phyloP scores from a whole-genome alignment of 2,113 vertebrate species.

The Donacobius atricapilla region DNA sequence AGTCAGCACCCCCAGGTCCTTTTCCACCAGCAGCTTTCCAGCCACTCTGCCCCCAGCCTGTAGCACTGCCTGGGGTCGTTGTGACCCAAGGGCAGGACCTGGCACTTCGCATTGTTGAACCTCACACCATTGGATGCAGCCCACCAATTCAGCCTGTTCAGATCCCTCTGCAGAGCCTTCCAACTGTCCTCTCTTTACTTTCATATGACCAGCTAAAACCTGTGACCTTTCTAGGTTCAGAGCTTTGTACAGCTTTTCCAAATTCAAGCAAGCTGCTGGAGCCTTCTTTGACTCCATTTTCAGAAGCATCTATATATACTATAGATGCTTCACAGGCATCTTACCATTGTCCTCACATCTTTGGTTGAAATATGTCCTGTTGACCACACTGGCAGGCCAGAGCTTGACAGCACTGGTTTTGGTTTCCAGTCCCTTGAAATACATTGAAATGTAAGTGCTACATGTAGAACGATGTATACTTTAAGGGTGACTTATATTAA shows the following conservation, averaged over 20 bases:
- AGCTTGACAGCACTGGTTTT: not conserved
- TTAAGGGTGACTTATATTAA: not conserved
- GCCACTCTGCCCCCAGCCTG: too few species aligned
- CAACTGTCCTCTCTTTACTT: not conserved
- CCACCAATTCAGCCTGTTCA: not conserved
- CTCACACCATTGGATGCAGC: too few species aligned
- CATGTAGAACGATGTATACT: not conserved
- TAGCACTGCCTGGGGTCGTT: not conserved
- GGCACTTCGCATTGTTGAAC: not conserved
- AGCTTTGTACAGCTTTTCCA: not conserved
- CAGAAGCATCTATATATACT: not conserved
- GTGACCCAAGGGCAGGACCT: not conserved
- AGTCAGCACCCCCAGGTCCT: too few species aligned
- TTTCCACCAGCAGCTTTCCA: not conserved
- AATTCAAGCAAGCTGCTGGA: not conserved
- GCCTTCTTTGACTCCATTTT: not conserved
- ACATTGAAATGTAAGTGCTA: not conserved
- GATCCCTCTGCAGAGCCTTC: not conserved
- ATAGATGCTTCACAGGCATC: not conserved
- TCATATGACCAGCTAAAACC: not conserved
- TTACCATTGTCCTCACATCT: not conserved
- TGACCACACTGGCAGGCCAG: not conserved
- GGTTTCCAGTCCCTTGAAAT: not conserved
- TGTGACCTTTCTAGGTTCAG: not conserved
- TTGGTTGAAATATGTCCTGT: not conserved